These are phyloP conservation scores for Chrysaora quinquecirrha DNA, from an alignment of 30 jellyfish, hydroid and myxozoan species.

Conservation along the genomic window DNA sequence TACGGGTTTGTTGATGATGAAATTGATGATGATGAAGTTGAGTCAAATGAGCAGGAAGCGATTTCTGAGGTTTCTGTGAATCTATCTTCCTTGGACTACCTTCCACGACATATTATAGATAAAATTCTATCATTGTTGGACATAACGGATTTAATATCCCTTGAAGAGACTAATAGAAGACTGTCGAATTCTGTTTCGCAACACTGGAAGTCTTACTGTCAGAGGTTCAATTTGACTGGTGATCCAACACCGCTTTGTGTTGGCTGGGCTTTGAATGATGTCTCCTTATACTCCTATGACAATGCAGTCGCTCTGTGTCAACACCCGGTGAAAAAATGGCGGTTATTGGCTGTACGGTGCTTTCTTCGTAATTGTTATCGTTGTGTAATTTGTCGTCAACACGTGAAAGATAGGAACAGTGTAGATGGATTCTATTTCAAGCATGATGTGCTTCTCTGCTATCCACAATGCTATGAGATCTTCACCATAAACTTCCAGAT, in stretches of 20 bases:
- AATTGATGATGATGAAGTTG: not conserved
- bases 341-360: conserved; percentile 45
- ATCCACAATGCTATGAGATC: conserved; percentile 52
- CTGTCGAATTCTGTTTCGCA: conserved; percentile 11
- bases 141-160: conserved; percentile 29
- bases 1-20: not conserved
- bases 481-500: conserved; percentile 45
- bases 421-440: conserved; percentile 63
- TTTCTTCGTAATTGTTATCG: conserved; percentile 28
- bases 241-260: conserved; percentile 69
- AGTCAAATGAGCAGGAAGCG: not conserved
- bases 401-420: conserved; percentile 53
- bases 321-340: conserved; percentile 51
- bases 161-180: conserved; percentile 6
- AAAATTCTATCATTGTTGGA: conserved; percentile 19
- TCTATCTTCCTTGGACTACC: conserved; percentile 3
- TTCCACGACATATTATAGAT: conserved; percentile 38
- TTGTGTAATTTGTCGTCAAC: conserved; percentile 67
- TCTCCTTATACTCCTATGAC: conserved; percentile 44
- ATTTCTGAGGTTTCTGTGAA: not conserved
- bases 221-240: conserved; percentile 1
- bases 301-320: conserved; percentile 40
- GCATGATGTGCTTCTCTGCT: conserved; percentile 61
- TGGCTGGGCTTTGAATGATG: conserved; percentile 60
- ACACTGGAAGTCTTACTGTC: conserved; percentile 47